These are phyloP conservation scores for Phalacrocorax brasilianus DNA, from an alignment of 2,113 vertebrate genomes.

Conservation along the genomic window DNA sequence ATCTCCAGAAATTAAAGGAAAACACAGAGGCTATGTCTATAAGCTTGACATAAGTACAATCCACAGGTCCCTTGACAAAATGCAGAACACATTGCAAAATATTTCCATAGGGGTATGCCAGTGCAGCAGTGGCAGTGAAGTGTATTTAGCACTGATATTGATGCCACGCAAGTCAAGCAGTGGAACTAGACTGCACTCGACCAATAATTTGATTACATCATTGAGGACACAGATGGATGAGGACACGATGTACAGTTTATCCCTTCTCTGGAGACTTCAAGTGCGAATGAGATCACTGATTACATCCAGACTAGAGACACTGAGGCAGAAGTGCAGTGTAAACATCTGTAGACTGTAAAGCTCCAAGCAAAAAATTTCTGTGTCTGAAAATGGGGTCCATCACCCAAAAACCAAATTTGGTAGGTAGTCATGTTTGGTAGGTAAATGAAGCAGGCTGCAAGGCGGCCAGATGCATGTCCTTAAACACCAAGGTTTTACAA, in stretches of 20 bases:
- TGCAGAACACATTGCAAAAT: background rate
- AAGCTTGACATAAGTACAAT: background rate
- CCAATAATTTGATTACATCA: background rate
- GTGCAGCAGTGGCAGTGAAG: background rate
- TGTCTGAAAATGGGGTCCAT: background rate
- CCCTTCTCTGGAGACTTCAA: constrained; percentile 19
- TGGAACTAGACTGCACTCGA: background rate
- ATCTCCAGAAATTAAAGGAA: background rate
- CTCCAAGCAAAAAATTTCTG: background rate
- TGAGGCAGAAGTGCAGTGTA: background rate
- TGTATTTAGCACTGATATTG: background rate
- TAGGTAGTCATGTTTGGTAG: background rate
- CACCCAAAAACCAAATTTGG: background rate
- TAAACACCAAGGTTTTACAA: background rate
- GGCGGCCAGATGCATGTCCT: background rate
- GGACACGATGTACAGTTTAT: background rate
- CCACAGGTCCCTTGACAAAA: background rate
- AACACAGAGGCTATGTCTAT: background rate
- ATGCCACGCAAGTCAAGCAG: background rate
- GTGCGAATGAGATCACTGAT: constrained; percentile 50
- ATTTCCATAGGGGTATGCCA: background rate
- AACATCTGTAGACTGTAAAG: background rate
- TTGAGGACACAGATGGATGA: constrained; percentile 13
- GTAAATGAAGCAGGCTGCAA: background rate
- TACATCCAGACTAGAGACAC: constrained; percentile 38